Evolutionary conservation across 2,797 vertebrate genomes (phyloP), one percentile per base, ranked within the genome.

Genomic region (Denticeps clupeoides): DNA sequence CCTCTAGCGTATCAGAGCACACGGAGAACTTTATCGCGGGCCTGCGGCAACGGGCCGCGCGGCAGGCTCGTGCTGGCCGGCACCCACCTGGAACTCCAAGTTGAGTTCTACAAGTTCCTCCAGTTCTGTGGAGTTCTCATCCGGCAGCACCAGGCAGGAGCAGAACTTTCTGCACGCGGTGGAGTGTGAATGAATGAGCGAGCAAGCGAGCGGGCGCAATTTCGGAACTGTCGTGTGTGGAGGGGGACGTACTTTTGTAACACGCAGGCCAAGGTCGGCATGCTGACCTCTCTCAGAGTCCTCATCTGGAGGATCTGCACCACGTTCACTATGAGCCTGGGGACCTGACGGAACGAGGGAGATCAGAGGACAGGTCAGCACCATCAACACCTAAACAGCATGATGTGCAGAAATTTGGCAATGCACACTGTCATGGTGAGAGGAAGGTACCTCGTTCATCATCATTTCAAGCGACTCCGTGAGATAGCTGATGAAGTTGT

Each of bases 251-350:
- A 78, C 73, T 45, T 77, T 45, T 79, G 69, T 4, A 81, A 62
- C 26, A 68, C 26, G 49, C 79, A 81, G 15, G 69, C 71, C 1
- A 68, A 10, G 4, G 47, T 49, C 0, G 62, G 61, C 4, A 45
- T 65, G 19, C 70, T 55, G 29, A 80, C 67, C 2, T 75, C 62
- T 33, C 76, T 63, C 7, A 80, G 64, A 2, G 61, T 49, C 44
- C 71, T 52, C 58, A 79, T 65, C 18, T 54, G 48, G 1, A 80
- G 53, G 25, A 75, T 64, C 63, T 82, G 74, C 12, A 78, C 72
- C 41, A 77, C 53, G 45, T 81, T 81, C n/a, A 77, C 70, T 1
- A 80, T 75, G n/a, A 70, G 53, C 51, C 77, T 64, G 16, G 77
- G 77, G 13, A 81, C 61, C 79, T 79, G 65, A 22, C 24, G 25